Evolutionary conservation across 2,888 invertebrate genomes (phyloP), one percentile per base, ranked within the genome.

Genomic region (Gisinianus flammeolus): DNA sequence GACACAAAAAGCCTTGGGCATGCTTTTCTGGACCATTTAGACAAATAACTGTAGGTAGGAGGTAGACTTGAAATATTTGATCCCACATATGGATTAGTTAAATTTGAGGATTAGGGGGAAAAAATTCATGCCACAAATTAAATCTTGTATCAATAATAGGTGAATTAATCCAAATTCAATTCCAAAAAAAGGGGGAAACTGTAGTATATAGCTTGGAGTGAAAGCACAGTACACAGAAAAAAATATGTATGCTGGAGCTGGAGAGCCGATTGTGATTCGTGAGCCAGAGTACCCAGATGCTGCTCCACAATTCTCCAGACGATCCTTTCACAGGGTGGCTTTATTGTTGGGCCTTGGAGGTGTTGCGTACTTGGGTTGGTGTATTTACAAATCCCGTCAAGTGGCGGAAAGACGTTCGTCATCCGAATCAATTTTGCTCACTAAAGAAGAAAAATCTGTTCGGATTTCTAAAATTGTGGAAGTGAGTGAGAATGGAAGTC

Each of bases 301-400:
- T 12, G 4, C 56, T 4, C 19, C 56, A 12, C 19, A 19, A 10
- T 5, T 56, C 19, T 19, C 19, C 33, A 10, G 33, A 12, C 70
- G 80, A 10, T 80, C 80, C 12, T 80, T 80, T 35, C 77, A 78
- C 44, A 35, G 81, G 12, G 44, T 83, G 6, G 64, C 76, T 16
- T 31, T 71, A 12, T n/a, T 79, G 24, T 68, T 80, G 30, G 82
- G 83, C 28, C 35, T 78, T n/a, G 81, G 81, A 0, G 26, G 74
- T 16, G 78, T 79, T 2, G 56, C 56, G 10, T 56, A 56, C 19
- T 56, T 56, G n/a, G 56, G 10, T 12, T 56, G 22, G n/a, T n/a
- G n/a, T n/a, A 22, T 56, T 22, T 56, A 56, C n/a, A 56, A 56
- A 5, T 5, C 8, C 10, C 16, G 56, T n/a, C 56, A n/a, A 12